Conservation (phyloP, 2,797 vertebrate species). For the Lacerta bilineata region DNA sequence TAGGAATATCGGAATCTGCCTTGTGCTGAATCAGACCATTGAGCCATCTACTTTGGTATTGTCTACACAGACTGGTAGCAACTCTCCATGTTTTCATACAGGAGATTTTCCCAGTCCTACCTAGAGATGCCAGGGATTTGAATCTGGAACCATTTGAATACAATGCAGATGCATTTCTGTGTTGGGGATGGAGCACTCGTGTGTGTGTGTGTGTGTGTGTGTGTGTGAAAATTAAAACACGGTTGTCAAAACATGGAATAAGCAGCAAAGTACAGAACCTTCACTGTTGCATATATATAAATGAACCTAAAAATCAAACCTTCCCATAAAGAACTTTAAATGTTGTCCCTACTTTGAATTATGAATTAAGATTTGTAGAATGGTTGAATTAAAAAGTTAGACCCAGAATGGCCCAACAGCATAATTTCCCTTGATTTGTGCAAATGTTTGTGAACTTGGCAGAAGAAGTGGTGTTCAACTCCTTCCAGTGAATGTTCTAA, state of each 20-base stretch:
- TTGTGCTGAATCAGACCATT: no score
- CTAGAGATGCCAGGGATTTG: no score
- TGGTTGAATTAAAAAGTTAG: not conserved
- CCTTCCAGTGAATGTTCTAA: constrained; percentile 41
- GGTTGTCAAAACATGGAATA: not conserved
- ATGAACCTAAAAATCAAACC: not conserved
- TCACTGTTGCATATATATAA: accelerated
- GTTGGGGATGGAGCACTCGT: not conserved
- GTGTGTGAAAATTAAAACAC: not conserved
- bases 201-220: no score
- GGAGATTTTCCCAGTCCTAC: no score
- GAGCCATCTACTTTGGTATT: no score
- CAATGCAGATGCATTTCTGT: no score
- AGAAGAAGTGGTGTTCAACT: constrained; percentile 23
- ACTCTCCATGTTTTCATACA: no score
- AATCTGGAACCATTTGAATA: no score
- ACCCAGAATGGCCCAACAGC: not conserved
- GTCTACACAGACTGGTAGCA: no score
- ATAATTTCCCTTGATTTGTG: not conserved
- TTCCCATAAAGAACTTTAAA: not conserved
- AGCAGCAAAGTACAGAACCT: not conserved
- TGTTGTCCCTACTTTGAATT: not conserved
- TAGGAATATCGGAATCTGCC: no score
- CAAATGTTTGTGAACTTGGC: constrained; percentile 34
- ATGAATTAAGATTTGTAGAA: not conserved